Base-by-base conservation (phyloP, 2,888 invertebrate species). In the Eudasyphora cyanicolor region DNA sequence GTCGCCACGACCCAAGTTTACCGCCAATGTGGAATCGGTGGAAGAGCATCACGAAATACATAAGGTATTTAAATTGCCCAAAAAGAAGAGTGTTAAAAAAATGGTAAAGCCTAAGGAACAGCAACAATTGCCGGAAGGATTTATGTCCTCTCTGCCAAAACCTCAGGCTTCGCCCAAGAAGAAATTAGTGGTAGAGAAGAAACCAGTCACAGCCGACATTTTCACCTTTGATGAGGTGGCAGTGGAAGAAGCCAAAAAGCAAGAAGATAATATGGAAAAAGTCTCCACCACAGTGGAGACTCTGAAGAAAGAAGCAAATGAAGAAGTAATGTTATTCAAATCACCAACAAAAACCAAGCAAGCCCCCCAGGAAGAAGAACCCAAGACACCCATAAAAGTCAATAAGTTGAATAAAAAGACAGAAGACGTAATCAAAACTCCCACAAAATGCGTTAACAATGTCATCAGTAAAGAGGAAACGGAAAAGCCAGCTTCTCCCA, bases 11-110 rank as follows among this genome's bases (percentile, higher is more conserved):
- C 92, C 92, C 0, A 92, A 91, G 85, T 91, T 92, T 24, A 91
- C 91, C 64, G 91, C 89, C 45, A 90, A 90, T 79, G 90, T 92
- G 82, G 92, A 92, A 57, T 90, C 91, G 14, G 88, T 91, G 27
- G 91, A 91, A 79, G 92, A 91, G 76, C 91, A 92, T 84, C 89
- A 90, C 27, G 87, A 90, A 79, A 88, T 91, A 67, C 87, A 91
- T 80, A 90, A 90, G 78, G 86, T 91, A 0, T 89, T 92, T 19
- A 92, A 92, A 73, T 60, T 92, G 49, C 92, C 92, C n/a, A 92
- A 91, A 85, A 92, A 90, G 87, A 91, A 90, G 82, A 86, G 85
- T 60, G 76, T 87, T 0, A 87, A 88, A 57, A 80, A 83, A 27
- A 57, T 78, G 0, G 29, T 67, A 12, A 81, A 82, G n/a, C 17